Conservation (phyloP, 92 coral and sea anemone species). For the Hydrozoanthus gracilis region DNA sequence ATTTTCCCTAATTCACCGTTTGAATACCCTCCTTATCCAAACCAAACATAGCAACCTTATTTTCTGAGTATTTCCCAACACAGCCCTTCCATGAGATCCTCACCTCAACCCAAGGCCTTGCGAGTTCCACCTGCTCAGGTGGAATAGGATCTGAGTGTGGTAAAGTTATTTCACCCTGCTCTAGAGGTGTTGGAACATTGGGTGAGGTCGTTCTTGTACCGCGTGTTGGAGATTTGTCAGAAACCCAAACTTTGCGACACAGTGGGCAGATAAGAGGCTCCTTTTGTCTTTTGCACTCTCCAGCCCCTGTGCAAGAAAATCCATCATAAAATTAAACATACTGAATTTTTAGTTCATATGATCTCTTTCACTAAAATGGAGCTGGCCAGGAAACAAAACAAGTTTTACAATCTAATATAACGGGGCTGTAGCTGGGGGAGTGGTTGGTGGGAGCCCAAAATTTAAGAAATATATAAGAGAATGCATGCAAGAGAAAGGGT, state of each 20-base stretch:
- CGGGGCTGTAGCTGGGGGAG: too few relatives aligned
- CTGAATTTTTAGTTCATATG: background rate
- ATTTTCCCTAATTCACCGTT: too few relatives aligned
- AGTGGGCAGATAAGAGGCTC: slow-evolving; percentile 92
- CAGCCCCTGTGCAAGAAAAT: slow-evolving; percentile 75
- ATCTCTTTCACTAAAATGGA: too few relatives aligned
- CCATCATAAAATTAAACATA: background rate
- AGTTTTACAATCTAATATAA: too few relatives aligned
- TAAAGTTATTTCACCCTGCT: slow-evolving; percentile 84
- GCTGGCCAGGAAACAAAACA: too few relatives aligned
- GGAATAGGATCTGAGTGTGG: slow-evolving; percentile 97
- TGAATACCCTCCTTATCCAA: too few relatives aligned
- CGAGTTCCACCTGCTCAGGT: slow-evolving; percentile 80
- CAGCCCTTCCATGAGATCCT: background rate
- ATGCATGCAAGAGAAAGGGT: too few relatives aligned
- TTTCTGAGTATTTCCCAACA: too few relatives aligned
- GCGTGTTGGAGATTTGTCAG: slow-evolving; percentile 55
- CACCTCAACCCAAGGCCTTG: slow-evolving; percentile 98
- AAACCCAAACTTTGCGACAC: slow-evolving; percentile 86
- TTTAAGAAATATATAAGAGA: too few relatives aligned
- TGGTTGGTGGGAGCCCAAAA: too few relatives aligned
- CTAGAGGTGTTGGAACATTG: slow-evolving; percentile 80
- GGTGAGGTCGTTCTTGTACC: slow-evolving; percentile 68
- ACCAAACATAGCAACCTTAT: too few relatives aligned
- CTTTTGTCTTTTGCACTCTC: slow-evolving; percentile 85